A percentile compares a stretch with the other conserved stretches of the same genome.
phyloP scores from a whole-genome alignment of 2,797 vertebrate species.

The Muscicapa comitata region DNA sequence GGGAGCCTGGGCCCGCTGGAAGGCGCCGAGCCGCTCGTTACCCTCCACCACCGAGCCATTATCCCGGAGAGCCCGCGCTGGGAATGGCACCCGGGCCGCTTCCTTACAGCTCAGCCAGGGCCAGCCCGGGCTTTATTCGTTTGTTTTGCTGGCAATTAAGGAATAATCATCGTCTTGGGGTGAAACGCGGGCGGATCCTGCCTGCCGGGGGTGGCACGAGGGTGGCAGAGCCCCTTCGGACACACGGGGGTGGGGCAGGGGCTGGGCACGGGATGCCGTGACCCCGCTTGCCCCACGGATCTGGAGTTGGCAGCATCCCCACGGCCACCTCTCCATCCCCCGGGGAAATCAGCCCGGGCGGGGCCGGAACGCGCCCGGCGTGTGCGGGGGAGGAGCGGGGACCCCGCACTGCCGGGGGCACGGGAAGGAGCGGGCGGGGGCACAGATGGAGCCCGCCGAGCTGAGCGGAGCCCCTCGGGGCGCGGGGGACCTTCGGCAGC shows the following conservation, averaged over 20 bases:
- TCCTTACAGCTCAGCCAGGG: background rate
- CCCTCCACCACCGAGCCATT: background rate
- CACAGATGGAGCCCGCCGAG: fast-evolving
- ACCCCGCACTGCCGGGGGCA: background rate
- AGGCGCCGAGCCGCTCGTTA: background rate
- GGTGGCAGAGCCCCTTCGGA: background rate
- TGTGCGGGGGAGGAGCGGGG: background rate
- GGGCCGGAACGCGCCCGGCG: background rate
- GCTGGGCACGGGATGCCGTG: background rate
- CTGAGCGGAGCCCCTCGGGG: background rate
- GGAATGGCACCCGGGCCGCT: background rate
- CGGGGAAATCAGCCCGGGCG: background rate
- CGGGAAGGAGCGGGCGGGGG: background rate
- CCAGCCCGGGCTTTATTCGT: background rate
- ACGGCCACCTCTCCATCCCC: fast-evolving
- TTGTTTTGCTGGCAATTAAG: slow-evolving; percentile 20
- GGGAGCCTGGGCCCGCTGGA: background rate
- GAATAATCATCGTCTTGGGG: background rate
- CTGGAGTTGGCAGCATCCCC: fast-evolving
- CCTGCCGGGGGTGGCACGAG: background rate
- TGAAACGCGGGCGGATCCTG: background rate
- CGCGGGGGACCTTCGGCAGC: background rate
- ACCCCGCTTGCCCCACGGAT: fast-evolving
- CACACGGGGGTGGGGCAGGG: background rate
- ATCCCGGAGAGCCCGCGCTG: background rate